These are phyloP conservation scores for Centropus bengalensis DNA, from an alignment of 2,113 vertebrate genomes.

Conservation along the genomic window DNA sequence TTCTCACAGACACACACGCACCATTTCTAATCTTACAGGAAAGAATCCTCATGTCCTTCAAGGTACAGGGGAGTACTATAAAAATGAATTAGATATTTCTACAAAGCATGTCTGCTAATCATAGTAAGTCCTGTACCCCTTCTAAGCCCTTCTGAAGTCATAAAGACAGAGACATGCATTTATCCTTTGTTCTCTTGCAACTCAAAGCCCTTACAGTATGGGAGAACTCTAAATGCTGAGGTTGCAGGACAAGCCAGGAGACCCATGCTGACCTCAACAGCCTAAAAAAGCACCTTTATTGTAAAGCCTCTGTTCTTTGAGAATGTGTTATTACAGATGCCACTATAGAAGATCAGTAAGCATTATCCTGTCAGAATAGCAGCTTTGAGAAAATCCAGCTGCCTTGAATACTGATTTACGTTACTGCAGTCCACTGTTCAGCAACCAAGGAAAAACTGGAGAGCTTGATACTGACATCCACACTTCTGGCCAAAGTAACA, in stretches of 20 bases:
- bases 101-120: neutral
- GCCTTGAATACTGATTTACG: constrained; percentile 49
- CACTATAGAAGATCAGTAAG: constrained; percentile 54
- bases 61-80: neutral
- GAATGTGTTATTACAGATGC: neutral
- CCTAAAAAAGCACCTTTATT: constrained; percentile 45
- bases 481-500: neutral
- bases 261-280: constrained; percentile 32
- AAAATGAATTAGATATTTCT: neutral
- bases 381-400: constrained; percentile 41
- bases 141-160: neutral
- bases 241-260: constrained; percentile 17
- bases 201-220: neutral
- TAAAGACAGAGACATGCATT: neutral
- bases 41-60: neutral
- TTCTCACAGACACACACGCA: neutral
- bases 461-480: neutral
- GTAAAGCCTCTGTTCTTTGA: constrained; percentile 20
- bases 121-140: neutral
- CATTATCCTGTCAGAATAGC: constrained; percentile 64
- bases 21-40: neutral
- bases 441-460: constrained; percentile 1
- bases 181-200: neutral
- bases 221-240: neutral
- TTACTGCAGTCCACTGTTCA: constrained; percentile 23